Conservation (phyloP, 2,113 vertebrate species). For the Lepisosteus oculatus region DNA sequence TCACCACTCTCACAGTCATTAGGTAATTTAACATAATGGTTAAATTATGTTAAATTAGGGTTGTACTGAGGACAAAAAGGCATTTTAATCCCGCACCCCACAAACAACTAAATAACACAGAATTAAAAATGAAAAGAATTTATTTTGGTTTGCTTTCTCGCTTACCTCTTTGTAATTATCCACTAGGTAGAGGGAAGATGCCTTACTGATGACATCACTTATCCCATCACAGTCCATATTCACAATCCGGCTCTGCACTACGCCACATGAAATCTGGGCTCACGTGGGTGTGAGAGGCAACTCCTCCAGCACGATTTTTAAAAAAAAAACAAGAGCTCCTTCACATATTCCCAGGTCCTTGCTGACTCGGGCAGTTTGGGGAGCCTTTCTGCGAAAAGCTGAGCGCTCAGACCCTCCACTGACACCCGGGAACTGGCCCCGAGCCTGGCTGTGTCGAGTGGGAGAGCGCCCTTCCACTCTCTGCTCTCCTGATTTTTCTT, state of each 20-base stretch:
- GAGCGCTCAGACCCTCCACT: conserved; percentile 48
- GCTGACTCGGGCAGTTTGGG: background rate
- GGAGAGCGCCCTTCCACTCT: conserved; percentile 32
- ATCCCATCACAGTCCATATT: conserved; percentile 67
- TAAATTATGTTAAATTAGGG: no score
- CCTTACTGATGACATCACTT: conserved; percentile 75
- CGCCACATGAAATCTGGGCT: conserved; percentile 22
- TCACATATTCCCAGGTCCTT: background rate
- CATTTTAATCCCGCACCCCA: background rate
- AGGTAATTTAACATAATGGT: no score
- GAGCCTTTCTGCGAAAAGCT: background rate
- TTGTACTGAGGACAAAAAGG: background rate
- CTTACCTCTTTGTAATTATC: conserved; percentile 92
- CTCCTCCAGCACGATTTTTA: background rate
- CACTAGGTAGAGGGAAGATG: conserved; percentile 59
- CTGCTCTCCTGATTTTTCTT: conserved; percentile 33
- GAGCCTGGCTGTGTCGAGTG: conserved; percentile 25
- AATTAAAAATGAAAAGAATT: background rate
- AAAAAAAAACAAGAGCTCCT: background rate
- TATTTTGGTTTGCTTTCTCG: conserved; percentile 8
- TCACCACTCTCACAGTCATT: no score
- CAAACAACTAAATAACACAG: background rate
- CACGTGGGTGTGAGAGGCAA: conserved; percentile 8
- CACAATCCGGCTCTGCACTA: background rate
- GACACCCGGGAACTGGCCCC: conserved; percentile 45